phyloP scores from a whole-genome alignment of 2,113 vertebrate species.

The Petaurus breviceps region DNA sequence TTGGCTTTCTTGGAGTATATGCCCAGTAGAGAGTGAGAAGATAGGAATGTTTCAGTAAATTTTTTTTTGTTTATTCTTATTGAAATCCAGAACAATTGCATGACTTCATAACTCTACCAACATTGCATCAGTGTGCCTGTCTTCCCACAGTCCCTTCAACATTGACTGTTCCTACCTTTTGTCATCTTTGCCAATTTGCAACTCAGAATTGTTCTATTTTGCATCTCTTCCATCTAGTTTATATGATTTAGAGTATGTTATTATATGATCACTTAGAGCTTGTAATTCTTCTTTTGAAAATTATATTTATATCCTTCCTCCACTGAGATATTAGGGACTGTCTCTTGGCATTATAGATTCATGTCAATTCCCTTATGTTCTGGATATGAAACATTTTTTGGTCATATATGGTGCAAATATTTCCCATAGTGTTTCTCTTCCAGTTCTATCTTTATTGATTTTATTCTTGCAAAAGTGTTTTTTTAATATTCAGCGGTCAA shows the following conservation, averaged over 20 bases:
- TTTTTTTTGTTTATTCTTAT: not conserved
- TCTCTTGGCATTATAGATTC: not conserved
- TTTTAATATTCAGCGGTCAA: not conserved
- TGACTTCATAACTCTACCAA: not conserved
- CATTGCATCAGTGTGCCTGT: not conserved
- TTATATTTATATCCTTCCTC: not conserved
- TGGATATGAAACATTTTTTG: not conserved
- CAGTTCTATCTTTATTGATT: not conserved
- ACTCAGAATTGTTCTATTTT: not conserved
- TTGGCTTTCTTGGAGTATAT: not conserved
- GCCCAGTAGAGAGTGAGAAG: not conserved
- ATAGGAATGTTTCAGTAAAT: not conserved
- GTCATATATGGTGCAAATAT: not conserved
- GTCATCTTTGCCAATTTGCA: not conserved
- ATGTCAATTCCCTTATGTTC: not conserved
- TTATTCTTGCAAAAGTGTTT: not conserved
- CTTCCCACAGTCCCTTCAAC: not conserved
- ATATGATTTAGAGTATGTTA: not conserved
- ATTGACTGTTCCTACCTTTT: not conserved
- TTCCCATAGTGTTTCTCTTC: not conserved
- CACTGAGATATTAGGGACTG: not conserved
- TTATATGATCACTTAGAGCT: not conserved
- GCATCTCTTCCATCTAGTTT: not conserved
- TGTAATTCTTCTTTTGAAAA: not conserved
- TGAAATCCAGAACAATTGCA: not conserved